Percentiles rank a stretch among this genome's conserved stretches.
These are phyloP conservation scores for Tiaroga cobitis DNA, from an alignment of 2,797 vertebrate species.

Conservation along the genomic window DNA sequence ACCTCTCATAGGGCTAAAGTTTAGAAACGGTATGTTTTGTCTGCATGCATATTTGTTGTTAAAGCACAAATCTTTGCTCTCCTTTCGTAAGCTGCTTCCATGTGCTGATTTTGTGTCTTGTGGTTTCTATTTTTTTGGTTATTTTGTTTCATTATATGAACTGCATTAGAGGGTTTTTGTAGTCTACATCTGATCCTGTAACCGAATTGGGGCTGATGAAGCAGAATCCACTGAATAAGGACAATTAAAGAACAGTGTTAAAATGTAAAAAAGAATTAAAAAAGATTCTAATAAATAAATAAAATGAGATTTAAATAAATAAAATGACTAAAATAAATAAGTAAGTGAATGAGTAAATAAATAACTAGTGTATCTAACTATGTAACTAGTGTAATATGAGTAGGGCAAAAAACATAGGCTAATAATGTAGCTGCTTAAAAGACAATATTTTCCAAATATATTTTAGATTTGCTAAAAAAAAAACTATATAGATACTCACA, in stretches of 20 bases:
- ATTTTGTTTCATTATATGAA: conserved; percentile 8
- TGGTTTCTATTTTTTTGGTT: neutral
- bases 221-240: conserved; percentile 32
- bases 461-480: neutral
- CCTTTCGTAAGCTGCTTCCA: conserved; percentile 14
- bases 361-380: neutral
- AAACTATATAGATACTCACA: neutral
- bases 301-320: neutral
- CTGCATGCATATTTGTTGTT: conserved; percentile 23
- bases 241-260: neutral
- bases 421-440: neutral
- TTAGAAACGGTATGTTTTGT: neutral
- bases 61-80: conserved; percentile 1
- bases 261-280: neutral
- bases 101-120: conserved; percentile 21
- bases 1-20: neutral
- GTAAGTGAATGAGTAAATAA: neutral
- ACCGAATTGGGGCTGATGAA: conserved; percentile 32
- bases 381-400: too few species aligned
- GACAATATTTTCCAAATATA: neutral
- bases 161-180: conserved; percentile 35
- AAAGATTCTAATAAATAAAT: too few species aligned
- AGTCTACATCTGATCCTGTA: conserved; percentile 5
- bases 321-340: neutral
- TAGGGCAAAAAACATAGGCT: neutral